Evolutionary conservation across 2,797 vertebrate species (phyloP), one percentile per base, ranked within the genome.

Genomic region (Poecilia picta): DNA sequence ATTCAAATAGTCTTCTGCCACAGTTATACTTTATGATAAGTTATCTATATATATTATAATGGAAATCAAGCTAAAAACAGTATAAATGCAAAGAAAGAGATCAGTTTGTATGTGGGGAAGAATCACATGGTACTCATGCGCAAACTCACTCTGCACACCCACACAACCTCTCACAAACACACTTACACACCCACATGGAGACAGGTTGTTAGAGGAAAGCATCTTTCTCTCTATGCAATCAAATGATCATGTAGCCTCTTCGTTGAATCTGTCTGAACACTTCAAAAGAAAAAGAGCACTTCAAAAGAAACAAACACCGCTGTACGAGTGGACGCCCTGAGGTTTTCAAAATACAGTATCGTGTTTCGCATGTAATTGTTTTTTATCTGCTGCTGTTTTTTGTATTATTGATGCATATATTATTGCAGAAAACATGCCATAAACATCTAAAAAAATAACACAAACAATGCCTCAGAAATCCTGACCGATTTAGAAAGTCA

Each of bases 111-210:
- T 76, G 51, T 74, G 33, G 13, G 33, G 66, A 55, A n/a, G 59
- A 79, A 78, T 83, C 23, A 59, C 45, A 74, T 20, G 11, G 77
- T 73, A 53, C 39, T 47, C 28, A 74, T 72, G 25, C 10, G 13
- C 45, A 43, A 41, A 45, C 70, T 76, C 75, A 45, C 53, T 74
- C 47, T 57, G 45, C 46, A 76, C 73, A 72, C 70, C 78, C 73
- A 75, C 82, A 31, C 72, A 79, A 18, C 53, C 72, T 81, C 62
- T 77, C 43, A 75, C 73, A 84, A 78, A 77, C 70, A 76, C 59
- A 70, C 71, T 59, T 78, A 71, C 39, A 74, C 71, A 79, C 74
- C 72, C 45, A 66, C 80, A 71, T 39, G 62, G 20, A 39, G 49
- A 76, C 23, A 76, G 41, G n/a, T 73, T 83, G 70, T 75, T 70